Percentiles rank a stretch among this genome's conserved stretches.
These are phyloP conservation scores for Mythimna albipuncta DNA, from an alignment of 2,888 invertebrate species.

Conservation along the genomic window DNA sequence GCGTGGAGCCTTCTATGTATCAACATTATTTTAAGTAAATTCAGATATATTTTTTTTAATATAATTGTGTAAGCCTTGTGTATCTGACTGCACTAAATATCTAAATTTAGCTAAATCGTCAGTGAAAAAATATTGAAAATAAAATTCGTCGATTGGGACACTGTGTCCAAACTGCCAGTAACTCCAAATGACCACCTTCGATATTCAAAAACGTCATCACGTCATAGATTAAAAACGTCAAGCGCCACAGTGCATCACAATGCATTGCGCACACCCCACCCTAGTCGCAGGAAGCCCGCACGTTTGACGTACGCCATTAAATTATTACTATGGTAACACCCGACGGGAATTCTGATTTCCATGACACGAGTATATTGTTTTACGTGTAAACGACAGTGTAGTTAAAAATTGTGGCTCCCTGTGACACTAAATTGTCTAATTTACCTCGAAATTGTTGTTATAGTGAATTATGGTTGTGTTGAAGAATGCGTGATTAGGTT, in stretches of 20 bases:
- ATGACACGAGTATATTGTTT: constrained; percentile 58
- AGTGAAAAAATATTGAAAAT: no score
- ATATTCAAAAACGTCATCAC: constrained; percentile 59
- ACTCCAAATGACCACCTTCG: constrained; percentile 25
- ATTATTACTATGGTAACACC: constrained; percentile 65
- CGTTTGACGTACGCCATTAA: constrained; percentile 68
- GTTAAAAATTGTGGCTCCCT: constrained; percentile 63
- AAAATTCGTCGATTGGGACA: no score
- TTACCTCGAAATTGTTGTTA: constrained; percentile 62
- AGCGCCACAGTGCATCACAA: constrained; percentile 56
- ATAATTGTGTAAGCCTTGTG: no score
- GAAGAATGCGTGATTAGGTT: constrained; percentile 47
- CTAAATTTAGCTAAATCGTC: no score
- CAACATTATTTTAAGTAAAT: no score
- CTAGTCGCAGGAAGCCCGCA: constrained; percentile 68
- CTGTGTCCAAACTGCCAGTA: no score
- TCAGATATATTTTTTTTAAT: no score
- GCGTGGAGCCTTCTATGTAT: no score
- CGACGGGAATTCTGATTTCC: constrained; percentile 56
- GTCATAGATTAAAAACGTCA: constrained; percentile 62
- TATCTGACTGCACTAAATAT: no score
- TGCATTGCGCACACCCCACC: constrained; percentile 68
- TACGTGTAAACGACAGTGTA: constrained; percentile 64
- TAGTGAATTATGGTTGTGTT: constrained; percentile 43
- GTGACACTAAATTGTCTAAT: constrained; percentile 63